A percentile compares a stretch with the other conserved stretches of the same genome.
Evolutionary conservation across 2,797 vertebrate species (phyloP).

Genomic region (Danio aesculapii): DNA sequence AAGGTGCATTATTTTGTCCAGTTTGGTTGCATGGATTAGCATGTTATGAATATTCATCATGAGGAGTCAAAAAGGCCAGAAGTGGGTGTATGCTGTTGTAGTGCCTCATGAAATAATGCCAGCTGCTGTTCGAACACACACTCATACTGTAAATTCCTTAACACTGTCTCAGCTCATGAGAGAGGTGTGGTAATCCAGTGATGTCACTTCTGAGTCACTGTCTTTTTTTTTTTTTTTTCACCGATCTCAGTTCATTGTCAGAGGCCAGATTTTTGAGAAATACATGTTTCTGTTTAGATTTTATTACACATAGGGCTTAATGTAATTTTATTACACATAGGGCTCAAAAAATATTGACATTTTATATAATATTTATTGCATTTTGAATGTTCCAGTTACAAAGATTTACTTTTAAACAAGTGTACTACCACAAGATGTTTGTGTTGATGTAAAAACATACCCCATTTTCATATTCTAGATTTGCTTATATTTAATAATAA

Average conservation of each 20-base stretch:
- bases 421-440: no score
- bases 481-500: no score
- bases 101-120: not conserved
- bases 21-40: not conserved
- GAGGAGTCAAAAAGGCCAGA: no score
- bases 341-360: no score
- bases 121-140: not conserved
- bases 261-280: not conserved
- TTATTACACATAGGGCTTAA: no score
- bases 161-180: not conserved
- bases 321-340: no score
- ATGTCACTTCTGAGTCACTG: not conserved
- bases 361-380: no score
- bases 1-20: not conserved
- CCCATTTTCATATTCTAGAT: no score
- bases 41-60: conserved; percentile 7
- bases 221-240: not conserved
- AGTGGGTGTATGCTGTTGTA: not conserved
- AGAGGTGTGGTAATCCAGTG: not conserved
- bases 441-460: no score
- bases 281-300: no score
- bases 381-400: no score
- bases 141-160: not conserved
- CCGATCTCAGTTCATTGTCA: not conserved
- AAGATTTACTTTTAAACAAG: no score